Evolutionary conservation across 2,888 invertebrate genomes (phyloP), one percentile per base, ranked within the genome.

Genomic region (Ditylenchus weischeri): DNA sequence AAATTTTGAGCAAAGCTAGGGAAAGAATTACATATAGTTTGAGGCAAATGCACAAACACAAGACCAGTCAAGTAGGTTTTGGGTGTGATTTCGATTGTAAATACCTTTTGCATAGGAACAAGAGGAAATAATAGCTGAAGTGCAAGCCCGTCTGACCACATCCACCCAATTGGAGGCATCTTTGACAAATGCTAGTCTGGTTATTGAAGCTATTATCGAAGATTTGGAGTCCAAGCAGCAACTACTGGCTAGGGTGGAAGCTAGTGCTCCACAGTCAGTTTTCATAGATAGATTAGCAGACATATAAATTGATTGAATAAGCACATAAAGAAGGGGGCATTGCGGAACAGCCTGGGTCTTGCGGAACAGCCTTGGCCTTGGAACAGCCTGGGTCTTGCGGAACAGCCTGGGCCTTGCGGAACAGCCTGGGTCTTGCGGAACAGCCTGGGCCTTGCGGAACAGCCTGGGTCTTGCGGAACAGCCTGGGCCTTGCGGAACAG

Each of bases 201-300:
- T 92, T 4, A 88, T 92, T 18, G 92, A 92, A 85, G 92, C 92
- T 11, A 90, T 92, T 79, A 88, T 91, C 11, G 92, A 92, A 84
- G 91, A 91, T 80, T 84, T 92, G 69, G 88, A 88, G 65, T 84
- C 88, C 0, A 90, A 90, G 83, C 89, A 90, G 80, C 88, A 90
- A 76, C 84, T 92, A 3, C 91, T 92, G 81, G 86, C 87, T 66
- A 86, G 86, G 69, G 85, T 91, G 50, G 91, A 92, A 85, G 85
- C 84, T 69, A 88, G 88, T 82, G 84, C 84, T n/a, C 84, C 74
- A 5, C 47, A 60, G 64, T 38, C 61, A 23, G n/a, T 43, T 19
- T 15, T 61, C n/a, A 48, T 72, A 48, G 51, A 51, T 62, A 10
- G 23, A 1, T 54, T 54, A 54, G 7, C 6, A 38, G 38, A 38